phyloP scores from a whole-genome alignment of 2,888 invertebrate species.

The Sinopyrophorus schimmeli region DNA sequence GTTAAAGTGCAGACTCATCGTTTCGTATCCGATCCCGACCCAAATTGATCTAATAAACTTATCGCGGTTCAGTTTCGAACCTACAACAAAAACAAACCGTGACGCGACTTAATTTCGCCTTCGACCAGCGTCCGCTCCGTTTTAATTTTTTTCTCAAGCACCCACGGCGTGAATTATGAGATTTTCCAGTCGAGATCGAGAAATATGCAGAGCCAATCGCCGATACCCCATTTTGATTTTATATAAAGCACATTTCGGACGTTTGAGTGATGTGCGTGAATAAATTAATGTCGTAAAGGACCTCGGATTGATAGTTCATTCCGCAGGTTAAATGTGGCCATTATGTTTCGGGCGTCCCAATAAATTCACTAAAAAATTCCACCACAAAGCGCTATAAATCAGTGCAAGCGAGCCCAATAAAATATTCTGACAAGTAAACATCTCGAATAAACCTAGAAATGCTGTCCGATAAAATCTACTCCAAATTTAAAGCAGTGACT shows the following conservation, averaged over 20 bases:
- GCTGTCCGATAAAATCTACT: conserved; percentile 47
- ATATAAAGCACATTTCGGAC: conserved; percentile 41
- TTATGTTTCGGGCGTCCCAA: conserved; percentile 35
- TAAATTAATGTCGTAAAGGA: conserved; percentile 48
- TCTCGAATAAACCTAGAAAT: conserved; percentile 33
- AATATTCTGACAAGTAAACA: conserved; percentile 36
- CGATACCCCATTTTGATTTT: conserved; percentile 41
- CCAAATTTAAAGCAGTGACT: conserved; percentile 53
- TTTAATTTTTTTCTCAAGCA: too few relatives aligned
- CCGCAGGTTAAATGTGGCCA: conserved; percentile 46
- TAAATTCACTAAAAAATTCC: conserved; percentile 38
- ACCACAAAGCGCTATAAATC: conserved; percentile 39
- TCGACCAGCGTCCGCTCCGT: conserved; percentile 1
- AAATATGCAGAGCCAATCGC: conserved; percentile 35
- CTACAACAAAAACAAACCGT: conserved; percentile 12
- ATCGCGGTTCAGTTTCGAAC: conserved; percentile 16
- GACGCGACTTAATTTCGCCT: conserved; percentile 19
- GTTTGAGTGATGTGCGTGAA: conserved; percentile 47
- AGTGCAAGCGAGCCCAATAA: conserved; percentile 34
- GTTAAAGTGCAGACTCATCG: conserved; percentile 5
- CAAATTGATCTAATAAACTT: conserved; percentile 19
- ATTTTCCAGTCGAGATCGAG: conserved; percentile 24
- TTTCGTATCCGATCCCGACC: conserved; percentile 4
- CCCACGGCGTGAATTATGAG: conserved; percentile 27
- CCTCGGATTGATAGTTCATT: conserved; percentile 47